Base-by-base conservation (phyloP, 2,113 vertebrate genomes). In the Myotis davidii region DNA sequence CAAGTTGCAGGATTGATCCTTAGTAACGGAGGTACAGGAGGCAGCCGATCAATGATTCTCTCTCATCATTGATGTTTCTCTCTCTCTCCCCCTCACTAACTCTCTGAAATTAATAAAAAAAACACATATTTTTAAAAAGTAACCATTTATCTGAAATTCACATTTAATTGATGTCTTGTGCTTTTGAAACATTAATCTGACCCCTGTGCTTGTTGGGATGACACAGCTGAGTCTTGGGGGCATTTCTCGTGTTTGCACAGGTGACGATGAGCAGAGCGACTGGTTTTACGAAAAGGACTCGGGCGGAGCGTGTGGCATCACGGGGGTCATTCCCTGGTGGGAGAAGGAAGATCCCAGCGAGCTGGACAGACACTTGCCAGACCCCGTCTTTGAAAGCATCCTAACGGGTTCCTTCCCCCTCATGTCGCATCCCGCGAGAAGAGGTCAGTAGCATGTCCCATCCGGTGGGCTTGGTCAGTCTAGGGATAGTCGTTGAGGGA, bases 191-290 rank as follows among this genome's bases (percentile, higher is more conserved):
- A 25, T 67, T 12, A n/a, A 27, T 59, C 32, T 74, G 74, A 42
- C 32, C 9, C 1, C 64, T 12, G 11, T 86, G 23, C 76, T 14
- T 54, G 67, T 93, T 90, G 94, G 90, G 27, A 54, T 96, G 79
- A 93, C 70, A 89, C 87, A 67, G 92, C 65, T 96, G 83, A 69
- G 76, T 94, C 73, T 87, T n/a, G 39, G 76, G 48, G 34, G 78
- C 25, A 9, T 2, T 34, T 95, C 32, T 94, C 97, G 20, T 91
- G 34, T 92, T 95, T 81, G 76, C 76, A 91, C 97, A 99, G 99
- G 98, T 65, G 99, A 99, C 10, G 99, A 99, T 90, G 99, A 99
- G 90, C 99, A 99, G 98, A 99, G 99, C 21, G 99, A 99, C 97
- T 99, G 99, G 99, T 99, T 99, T 97, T 99, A 99, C 9, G 99